Conservation (phyloP, 2,797 vertebrate genomes). For the Clamator glandarius region DNA sequence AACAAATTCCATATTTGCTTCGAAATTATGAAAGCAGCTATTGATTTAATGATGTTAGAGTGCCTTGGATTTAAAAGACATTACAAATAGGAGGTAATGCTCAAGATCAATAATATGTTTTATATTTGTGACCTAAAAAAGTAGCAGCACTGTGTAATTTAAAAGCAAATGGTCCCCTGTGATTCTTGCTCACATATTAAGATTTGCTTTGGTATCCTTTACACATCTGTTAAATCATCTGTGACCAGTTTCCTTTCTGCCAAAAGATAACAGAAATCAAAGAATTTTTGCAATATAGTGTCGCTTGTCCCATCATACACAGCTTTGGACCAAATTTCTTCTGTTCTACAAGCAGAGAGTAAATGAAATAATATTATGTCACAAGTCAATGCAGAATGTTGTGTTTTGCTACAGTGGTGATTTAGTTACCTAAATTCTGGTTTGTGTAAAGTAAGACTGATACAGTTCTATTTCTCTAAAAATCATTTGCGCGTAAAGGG, state of each 20-base stretch:
- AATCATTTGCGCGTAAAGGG: neutral
- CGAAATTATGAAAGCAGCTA: constrained; percentile 54
- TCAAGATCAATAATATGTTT: constrained; percentile 70
- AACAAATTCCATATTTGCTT: constrained; percentile 48
- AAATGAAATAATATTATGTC: neutral
- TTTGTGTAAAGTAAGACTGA: neutral
- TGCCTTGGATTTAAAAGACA: constrained; percentile 64
- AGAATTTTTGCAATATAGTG: neutral
- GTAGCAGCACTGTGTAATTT: neutral
- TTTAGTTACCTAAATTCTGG: neutral
- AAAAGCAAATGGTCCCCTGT: neutral
- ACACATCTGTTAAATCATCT: neutral
- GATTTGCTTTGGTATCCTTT: neutral
- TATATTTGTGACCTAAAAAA: constrained; percentile 64
- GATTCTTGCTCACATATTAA: neutral
- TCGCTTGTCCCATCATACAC: neutral
- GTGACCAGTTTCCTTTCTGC: neutral
- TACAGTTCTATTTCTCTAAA: neutral
- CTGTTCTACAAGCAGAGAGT: neutral
- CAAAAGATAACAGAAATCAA: neutral
- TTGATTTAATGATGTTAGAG: constrained; percentile 68
- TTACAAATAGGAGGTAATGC: constrained; percentile 52
- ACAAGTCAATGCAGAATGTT: neutral
- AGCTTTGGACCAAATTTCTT: neutral
- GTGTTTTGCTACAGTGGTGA: neutral